Base-by-base conservation (phyloP, 2,113 vertebrate genomes). In the Canis aureus region DNA sequence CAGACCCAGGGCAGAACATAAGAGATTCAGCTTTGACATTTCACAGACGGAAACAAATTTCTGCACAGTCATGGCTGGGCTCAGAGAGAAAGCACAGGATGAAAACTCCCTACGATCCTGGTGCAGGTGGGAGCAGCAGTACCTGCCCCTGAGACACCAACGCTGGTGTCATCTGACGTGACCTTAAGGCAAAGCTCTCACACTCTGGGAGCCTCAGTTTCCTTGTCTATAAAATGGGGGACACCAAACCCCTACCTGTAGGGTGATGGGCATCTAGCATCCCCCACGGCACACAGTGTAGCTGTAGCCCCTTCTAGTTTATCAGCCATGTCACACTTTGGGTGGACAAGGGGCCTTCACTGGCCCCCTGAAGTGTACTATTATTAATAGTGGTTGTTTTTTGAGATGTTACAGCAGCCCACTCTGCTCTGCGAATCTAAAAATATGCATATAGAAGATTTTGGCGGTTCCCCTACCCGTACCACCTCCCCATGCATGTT, bases 21-120 rank as follows among this genome's bases (percentile, higher is more conserved):
- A 85, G 91, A 91, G 89, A 64, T 69, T 76, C 66, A 35, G 82
- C 90, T 82, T 81, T 95, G 93, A 96, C 86, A 91, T 85, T 60
- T 95, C 76, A 76, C 81, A 80, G 86, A 91, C 38, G 62, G 89
- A 69, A 96, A 85, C 74, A 60, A 13, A 69, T 73, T 93, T 89
- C 76, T 91, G 96, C 87, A 53, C 20, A 10, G 86, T 85, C 81
- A 69, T 17, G 29, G 81, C 0, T 15, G 60, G 88, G 49, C 6
- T 20, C 29, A 16, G 60, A 51, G 62, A 93, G 29, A 55, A 7
- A 38, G 11, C 67, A 55, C 23, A 25, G 73, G 43, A 25, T 16
- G 22, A 53, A 88, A 66, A 80, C n/a, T 57, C 81, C 59, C 73
- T 25, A 60, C 5, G 3, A 11, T 64, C 53, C 8, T 4, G 17